Percentiles rank a stretch among this genome's conserved stretches.
Evolutionary conservation across 2,888 invertebrate genomes (phyloP).

Genomic region (Andrena trimmerana): DNA sequence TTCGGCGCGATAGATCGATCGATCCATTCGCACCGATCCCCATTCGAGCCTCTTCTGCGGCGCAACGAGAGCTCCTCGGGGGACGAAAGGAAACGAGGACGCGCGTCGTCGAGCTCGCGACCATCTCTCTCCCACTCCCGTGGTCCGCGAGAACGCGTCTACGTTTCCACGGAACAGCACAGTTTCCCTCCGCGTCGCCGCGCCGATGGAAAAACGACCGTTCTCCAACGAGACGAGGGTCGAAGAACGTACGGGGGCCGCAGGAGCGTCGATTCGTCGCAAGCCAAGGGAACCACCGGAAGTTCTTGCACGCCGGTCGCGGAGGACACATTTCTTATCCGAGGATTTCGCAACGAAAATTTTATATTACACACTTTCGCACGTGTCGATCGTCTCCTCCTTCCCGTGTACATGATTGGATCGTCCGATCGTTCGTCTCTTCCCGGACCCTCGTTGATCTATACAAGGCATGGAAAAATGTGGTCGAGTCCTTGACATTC

Average conservation of each 20-base stretch:
- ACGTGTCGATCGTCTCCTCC: neutral
- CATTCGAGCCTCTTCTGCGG: conserved; percentile 3
- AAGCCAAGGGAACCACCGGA: conserved; percentile 22
- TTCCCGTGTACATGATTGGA: neutral
- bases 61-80: conserved; percentile 2
- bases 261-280: conserved; percentile 50
- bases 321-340: neutral
- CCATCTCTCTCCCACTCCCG: neutral
- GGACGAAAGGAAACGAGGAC: conserved; percentile 17
- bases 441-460: neutral
- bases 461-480: conserved; percentile 10
- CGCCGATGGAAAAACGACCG: conserved; percentile 11
- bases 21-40: neutral
- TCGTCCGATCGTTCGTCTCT: conserved; percentile 5
- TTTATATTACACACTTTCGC: neutral
- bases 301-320: neutral
- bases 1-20: neutral
- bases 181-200: neutral
- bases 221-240: neutral
- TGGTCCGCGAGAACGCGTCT: neutral
- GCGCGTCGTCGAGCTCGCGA: neutral
- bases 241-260: conserved; percentile 41
- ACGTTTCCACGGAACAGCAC: neutral
- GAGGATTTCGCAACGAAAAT: neutral
- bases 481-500: conserved; percentile 16